Percentiles rank a stretch among this genome's conserved stretches.
These are phyloP conservation scores for Clarias macrocephalus DNA, from an alignment of 2,113 vertebrate species.

Conservation along the genomic window DNA sequence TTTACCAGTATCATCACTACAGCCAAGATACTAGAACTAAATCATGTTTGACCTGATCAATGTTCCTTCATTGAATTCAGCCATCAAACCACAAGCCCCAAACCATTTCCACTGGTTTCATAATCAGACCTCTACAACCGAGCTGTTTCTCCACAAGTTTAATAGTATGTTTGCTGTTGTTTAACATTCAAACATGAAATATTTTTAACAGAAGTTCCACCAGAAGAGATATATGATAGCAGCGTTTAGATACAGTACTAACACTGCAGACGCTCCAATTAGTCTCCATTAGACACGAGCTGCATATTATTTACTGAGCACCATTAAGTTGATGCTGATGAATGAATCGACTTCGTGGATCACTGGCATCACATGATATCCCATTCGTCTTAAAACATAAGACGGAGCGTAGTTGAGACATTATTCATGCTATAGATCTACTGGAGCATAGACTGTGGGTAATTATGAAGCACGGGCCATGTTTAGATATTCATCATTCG, in stretches of 20 bases:
- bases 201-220: not conserved
- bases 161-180: not conserved
- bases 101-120: not conserved
- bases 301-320: slow-evolving; percentile 38
- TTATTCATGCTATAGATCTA: slow-evolving; percentile 20
- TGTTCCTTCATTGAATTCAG: not conserved
- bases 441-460: slow-evolving; percentile 20
- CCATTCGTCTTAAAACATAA: slow-evolving; percentile 44
- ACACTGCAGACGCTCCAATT: slow-evolving; percentile 30
- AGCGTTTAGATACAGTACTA: not conserved
- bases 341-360: slow-evolving; percentile 31
- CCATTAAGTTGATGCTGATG: slow-evolving; percentile 50
- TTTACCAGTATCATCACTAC: not conserved
- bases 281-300: slow-evolving; percentile 42
- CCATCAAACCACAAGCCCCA: not conserved
- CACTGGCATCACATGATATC: slow-evolving; percentile 17
- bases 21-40: too few relatives aligned
- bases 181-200: not conserved
- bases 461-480: slow-evolving; percentile 18
- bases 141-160: not conserved
- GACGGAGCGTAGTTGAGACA: not conserved
- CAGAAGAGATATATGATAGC: not conserved
- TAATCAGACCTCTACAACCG: not conserved
- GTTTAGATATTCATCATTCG: slow-evolving; percentile 13
- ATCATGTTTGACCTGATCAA: too few relatives aligned